Evolutionary conservation across 2,113 vertebrate species (phyloP), one percentile per base, ranked within the genome.

Genomic region (Albula goreensis): DNA sequence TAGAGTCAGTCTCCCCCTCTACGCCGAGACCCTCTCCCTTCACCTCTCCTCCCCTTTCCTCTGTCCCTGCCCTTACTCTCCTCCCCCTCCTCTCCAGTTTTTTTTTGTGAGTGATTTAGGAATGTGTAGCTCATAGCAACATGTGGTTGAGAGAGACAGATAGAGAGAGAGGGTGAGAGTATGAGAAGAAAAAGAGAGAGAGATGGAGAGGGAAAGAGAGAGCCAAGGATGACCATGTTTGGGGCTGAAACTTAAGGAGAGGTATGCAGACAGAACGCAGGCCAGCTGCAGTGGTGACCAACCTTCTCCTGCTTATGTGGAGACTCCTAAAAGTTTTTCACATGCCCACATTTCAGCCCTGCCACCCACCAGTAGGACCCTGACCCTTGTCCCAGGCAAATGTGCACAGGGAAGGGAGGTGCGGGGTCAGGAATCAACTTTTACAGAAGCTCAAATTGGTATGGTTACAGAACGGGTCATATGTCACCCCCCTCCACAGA

Each of bases 151-250:
- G 95, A 92, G 93, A 94, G 89, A 86, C 52, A 83, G 92, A 78
- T 88, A 88, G 88, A 86, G 91, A 51, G 80, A 63, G 63, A 56
- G 52, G 83, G 17, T 41, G 0, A 41, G 31, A 41, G 31, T 41
- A 41, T 1, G 31, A 41, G 31, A 41, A 83, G 92, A 78, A 88
- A 88, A 88, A 86, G 89, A 85, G 84, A 84, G 89, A 84, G 78
- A 81, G 22, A 51, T 49, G 52, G 52, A 82, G 85, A 88, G 88
- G 17, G 86, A 93, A 88, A 88, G 87, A 90, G 88, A 96, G 96
- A 96, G 95, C 97, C 94, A 96, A 94, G 97, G 96, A 98, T 99
- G 95, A 98, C 98, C 98, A 99, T 99, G 98, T 99, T 99, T 98
- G 98, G 98, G 98, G 97, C 97, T 99, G 97, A 97, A 99, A 99